A percentile compares a stretch with the other conserved stretches of the same genome.
phyloP scores from a whole-genome alignment of 2,888 invertebrate genomes.

The Ennomos fuscantarius region DNA sequence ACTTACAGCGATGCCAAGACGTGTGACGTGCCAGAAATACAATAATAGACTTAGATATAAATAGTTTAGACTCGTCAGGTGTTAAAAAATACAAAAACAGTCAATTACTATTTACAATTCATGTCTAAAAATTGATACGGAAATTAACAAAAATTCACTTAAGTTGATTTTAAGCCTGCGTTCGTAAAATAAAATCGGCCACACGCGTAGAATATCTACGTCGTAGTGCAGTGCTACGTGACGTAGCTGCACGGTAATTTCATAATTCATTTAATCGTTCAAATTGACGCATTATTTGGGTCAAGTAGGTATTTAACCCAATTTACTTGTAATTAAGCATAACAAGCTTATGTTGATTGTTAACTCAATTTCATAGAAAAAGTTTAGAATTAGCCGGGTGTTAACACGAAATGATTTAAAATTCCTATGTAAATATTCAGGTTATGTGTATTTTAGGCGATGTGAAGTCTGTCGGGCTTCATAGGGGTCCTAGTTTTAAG shows the following conservation, averaged over 20 bases:
- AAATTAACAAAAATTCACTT: too few relatives aligned
- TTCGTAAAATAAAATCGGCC: background rate
- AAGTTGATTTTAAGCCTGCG: too few relatives aligned
- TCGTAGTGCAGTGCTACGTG: too few relatives aligned
- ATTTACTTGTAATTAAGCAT: slow-evolving; percentile 24
- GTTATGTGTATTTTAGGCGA: background rate
- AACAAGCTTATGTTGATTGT: slow-evolving; percentile 18
- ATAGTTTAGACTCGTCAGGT: too few relatives aligned
- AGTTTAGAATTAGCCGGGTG: slow-evolving; percentile 19
- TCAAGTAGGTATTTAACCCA: slow-evolving; percentile 26
- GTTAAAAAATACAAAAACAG: too few relatives aligned
- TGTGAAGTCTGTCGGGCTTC: background rate
- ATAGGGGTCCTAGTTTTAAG: too few relatives aligned
- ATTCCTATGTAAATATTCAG: slow-evolving; percentile 18
- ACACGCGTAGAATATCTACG: slow-evolving; percentile 9
- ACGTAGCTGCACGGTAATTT: slow-evolving; percentile 1
- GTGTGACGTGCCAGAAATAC: too few relatives aligned
- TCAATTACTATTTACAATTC: too few relatives aligned
- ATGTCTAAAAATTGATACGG: too few relatives aligned
- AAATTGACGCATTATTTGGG: slow-evolving; percentile 13
- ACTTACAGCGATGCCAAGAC: too few relatives aligned
- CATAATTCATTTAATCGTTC: slow-evolving; percentile 4
- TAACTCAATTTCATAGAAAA: slow-evolving; percentile 16
- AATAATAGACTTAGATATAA: too few relatives aligned
- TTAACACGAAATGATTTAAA: slow-evolving; percentile 23